Base-by-base conservation (phyloP, 1,140 invertebrate species). In the Limonius californicus region DNA sequence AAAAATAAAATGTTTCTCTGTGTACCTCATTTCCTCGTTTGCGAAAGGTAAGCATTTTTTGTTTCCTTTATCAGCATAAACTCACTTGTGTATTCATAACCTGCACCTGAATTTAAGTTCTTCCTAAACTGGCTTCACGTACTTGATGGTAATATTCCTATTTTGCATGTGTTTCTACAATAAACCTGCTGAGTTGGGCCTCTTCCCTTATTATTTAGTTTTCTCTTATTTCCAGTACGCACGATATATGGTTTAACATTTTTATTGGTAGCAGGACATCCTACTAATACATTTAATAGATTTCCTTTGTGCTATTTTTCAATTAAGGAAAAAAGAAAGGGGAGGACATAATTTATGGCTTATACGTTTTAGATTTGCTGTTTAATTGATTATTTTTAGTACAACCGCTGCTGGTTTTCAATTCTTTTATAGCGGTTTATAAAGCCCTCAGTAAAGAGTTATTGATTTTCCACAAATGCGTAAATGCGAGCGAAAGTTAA, bases 121-220 rank as follows among this genome's bases (percentile, higher is more conserved):
- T 39, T 39, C 35, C 35, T 39, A 39, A 32, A 39, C 35, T 39
- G 35, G 35, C 7, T 39, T 39, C 35, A 2, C 35, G 35, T 39
- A 39, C 7, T 39, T 39, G 35, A 39, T 39, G 35, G 35, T 39
- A 39, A 39, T 39, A 39, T 39, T 39, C 35, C 35, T 39, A 39
- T 39, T 39, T 39, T 39, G 35, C 35, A 39, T 39, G 35, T 39
- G 35, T 39, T 39, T 39, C 35, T n/a, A 39, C 35, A 39, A 39
- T 39, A 39, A 39, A 14, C 35, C n/a, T 39, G 35, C 35, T 39
- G 35, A 39, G 3, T 39, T 39, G 35, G 2, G 35, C 11, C 35
- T 39, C 11, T 12, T 39, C 2, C 35, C 2, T 39, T 27, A 39
- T 39, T 39, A 39, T 39, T 39, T 39, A 39, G 1, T 2, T 39